Base-by-base conservation (phyloP, 2,888 invertebrate genomes). In the Lamproptera curius region DNA sequence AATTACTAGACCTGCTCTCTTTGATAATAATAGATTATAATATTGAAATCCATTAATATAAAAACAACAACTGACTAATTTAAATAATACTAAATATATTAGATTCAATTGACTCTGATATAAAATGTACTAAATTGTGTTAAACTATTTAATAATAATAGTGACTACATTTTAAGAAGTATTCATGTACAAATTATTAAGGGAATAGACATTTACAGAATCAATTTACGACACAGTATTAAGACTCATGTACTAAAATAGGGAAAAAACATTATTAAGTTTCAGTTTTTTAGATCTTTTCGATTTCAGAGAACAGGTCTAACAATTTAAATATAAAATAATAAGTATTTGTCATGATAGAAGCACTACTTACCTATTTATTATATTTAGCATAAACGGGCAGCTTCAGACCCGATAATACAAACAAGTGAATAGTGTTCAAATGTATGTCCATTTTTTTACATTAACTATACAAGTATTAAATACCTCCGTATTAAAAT, bases 391-490 rank as follows among this genome's bases (percentile, higher is more conserved):
- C 11, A 16, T 34, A 26, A 35, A 38, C 39, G 14, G 42, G 40
- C 37, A 42, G 44, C 37, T 48, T 10, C 17, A 36, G 45, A 45
- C 15, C 33, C 8, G n/a, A 34, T 14, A 20, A 16, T 39, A 31
- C 35, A 23, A 43, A 39, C 38, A 41, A 48, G 23, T 41, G 20
- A 39, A 43, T 31, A 47, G 53, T 50, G 50, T 53, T 50, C 50
- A 50, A 47, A 44, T 37, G 40, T 31, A 5, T 50, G 50, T 50
- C 50, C 47, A 48, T 49, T 48, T 50, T 38, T 43, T 46, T 42
- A 37, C 46, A 52, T 52, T 40, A 47, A 39, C 40, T 33, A 35
- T 53, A 51, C 43, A 54, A 38, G 50, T 45, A 46, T 42, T 52
- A 50, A 41, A 44, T 49, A 49, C 49, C 35, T 39, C 35, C 46